A percentile compares a stretch with the other conserved stretches of the same genome.
Evolutionary conservation across 2,113 vertebrate genomes (phyloP).

Genomic region (Malurus melanocephalus): DNA sequence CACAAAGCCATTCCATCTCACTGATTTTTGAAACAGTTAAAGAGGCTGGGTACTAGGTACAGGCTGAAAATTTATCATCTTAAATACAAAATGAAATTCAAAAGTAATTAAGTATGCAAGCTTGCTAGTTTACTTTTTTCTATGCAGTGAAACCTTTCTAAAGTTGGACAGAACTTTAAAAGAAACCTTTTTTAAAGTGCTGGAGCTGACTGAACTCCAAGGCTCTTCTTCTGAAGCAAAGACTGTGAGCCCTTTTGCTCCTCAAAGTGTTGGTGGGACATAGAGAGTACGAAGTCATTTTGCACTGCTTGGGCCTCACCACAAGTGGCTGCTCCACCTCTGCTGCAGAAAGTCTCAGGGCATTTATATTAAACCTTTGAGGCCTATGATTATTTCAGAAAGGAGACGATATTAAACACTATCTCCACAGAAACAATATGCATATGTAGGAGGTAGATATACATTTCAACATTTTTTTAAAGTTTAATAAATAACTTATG

Average conservation of each 20-base stretch:
- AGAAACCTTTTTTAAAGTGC: background rate
- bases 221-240: background rate
- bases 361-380: background rate
- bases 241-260: background rate
- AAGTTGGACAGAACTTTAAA: background rate
- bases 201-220: background rate
- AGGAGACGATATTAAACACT: background rate
- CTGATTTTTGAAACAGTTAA: background rate
- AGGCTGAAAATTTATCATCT: background rate
- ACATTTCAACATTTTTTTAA: background rate
- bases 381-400: background rate
- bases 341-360: background rate
- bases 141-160: background rate
- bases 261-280: background rate
- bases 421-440: background rate
- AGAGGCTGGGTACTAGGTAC: background rate
- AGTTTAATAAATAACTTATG: background rate
- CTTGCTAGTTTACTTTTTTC: background rate
- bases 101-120: background rate
- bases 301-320: background rate
- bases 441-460: background rate
- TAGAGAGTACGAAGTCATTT: accelerated
- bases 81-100: background rate
- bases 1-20: background rate
- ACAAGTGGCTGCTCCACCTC: background rate